A percentile compares a stretch with the other conserved stretches of the same genome.
phyloP scores from a whole-genome alignment of 2,797 vertebrate genomes.

The Pseudotriccus pelzelni region DNA sequence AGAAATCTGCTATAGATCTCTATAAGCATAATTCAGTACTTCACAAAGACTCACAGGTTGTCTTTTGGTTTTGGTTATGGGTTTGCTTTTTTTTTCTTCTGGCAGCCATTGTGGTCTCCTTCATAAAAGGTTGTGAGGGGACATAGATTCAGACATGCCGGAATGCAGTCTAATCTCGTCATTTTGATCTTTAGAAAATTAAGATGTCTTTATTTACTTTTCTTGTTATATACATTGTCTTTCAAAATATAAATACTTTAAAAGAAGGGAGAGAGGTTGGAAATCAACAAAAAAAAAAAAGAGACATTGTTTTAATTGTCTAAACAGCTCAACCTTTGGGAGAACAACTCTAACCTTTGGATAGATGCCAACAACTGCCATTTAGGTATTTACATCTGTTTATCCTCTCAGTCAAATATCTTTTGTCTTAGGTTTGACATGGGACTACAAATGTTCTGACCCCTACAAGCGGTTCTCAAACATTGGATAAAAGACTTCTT shows the following conservation, averaged over 20 bases:
- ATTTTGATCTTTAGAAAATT: conserved; percentile 49
- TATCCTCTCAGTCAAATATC: conserved; percentile 74
- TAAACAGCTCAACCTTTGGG: conserved; percentile 71
- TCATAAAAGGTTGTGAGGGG: conserved; percentile 51
- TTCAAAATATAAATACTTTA: conserved; percentile 26
- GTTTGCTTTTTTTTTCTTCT: background rate
- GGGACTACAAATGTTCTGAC: conserved; percentile 73
- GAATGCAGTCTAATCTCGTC: conserved; percentile 35
- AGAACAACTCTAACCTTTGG: conserved; percentile 69
- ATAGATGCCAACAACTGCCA: conserved; percentile 72
- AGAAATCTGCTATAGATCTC: conserved; percentile 35
- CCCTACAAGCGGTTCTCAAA: conserved; percentile 63
- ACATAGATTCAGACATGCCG: conserved; percentile 42
- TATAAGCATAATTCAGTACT: background rate
- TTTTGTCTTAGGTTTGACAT: conserved; percentile 72
- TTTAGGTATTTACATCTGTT: conserved; percentile 81
- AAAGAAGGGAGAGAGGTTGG: background rate
- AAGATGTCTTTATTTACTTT: conserved; percentile 37
- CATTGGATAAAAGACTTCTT: conserved; percentile 55
- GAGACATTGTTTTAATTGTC: conserved; percentile 64
- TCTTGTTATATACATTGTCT: conserved; percentile 14
- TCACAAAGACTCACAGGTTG: background rate
- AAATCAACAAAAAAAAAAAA: background rate
- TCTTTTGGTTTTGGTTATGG: background rate
- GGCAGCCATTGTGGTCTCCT: conserved; percentile 26